Evolutionary conservation across 37 sponge, comb jelly and placozoan species (phyloP), one percentile per base, ranked within the genome.

Genomic region (Chondrosia reniformis): DNA sequence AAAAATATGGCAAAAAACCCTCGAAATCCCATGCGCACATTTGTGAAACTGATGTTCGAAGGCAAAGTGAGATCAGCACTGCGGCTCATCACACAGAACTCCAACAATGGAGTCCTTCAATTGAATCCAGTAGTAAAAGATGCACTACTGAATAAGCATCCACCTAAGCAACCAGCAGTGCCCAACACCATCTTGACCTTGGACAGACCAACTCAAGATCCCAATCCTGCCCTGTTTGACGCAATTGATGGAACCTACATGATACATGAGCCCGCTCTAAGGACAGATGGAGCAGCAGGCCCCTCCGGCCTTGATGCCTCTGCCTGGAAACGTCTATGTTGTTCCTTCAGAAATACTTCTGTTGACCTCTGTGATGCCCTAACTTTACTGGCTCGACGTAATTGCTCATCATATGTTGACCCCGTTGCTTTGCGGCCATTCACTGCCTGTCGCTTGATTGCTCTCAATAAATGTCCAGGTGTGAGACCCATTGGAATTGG

Each of bases 401-500:
- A 57, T 3, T 54, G 46, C 7, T 10, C 78, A 36, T 28, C 37
- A 1, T 77, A 8, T 8, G 78, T 58, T 33, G 78, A 77, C 61
- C 58, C 58, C 58, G 17, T 5, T 22, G 24, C 36, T 22, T 8
- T 56, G 37, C n/a, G 28, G 33, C 45, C 78, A 22, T 56, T 77
- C 56, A 4, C 31, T 22, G 57, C 78, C 78, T 77, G 57, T 36
- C 32, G 61, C 4, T 10, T 77, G 27, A 77, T 77, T 55, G 46
- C 78, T 34, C 36, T 77, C 5, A 61, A 77, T 45, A 77, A 77
- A 9, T 3, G 40, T 4, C 78, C 78, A 10, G 78, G 58, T 33
- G 61, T 77, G 40, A 54, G 78, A 27, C 78, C 38, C 4, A 77
- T 77, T 32, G 77, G 78, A 30, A 36, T 77, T 55, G 57, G 78